These are phyloP conservation scores for Herpetotheres cachinnans DNA, from an alignment of 2,113 vertebrate genomes.

Conservation along the genomic window DNA sequence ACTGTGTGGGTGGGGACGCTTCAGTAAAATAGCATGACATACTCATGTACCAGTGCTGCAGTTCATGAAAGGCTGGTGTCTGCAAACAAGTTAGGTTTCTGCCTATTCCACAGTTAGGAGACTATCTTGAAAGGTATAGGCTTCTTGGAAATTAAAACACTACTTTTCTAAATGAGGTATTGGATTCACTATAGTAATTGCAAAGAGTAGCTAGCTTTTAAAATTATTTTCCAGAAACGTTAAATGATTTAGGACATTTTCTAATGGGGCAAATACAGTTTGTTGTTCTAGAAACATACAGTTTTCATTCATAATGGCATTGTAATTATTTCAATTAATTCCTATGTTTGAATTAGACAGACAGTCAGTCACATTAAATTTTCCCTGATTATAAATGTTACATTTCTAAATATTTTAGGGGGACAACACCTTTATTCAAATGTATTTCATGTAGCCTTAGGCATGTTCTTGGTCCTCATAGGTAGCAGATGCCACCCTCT, in stretches of 20 bases:
- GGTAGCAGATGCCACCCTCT: not conserved
- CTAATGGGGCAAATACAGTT: not conserved
- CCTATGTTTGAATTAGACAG: not conserved
- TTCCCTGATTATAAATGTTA: not conserved
- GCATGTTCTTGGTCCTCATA: not conserved
- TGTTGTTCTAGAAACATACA: not conserved
- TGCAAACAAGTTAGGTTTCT: constrained; percentile 20
- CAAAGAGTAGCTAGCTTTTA: not conserved
- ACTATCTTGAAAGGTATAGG: not conserved
- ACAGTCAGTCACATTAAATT: not conserved
- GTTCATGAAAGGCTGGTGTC: not conserved
- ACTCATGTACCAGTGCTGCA: constrained; percentile 16
- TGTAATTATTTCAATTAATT: not conserved
- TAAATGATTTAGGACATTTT: not conserved
- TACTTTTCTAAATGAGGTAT: not conserved
- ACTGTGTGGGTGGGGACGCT: constrained; percentile 78
- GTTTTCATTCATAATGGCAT: not conserved
- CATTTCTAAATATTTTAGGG: not conserved
- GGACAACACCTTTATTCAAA: not conserved
- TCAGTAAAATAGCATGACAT: constrained; percentile 68
- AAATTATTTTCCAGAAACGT: not conserved
- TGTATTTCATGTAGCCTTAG: not conserved
- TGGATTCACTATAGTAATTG: not conserved
- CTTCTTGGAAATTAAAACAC: not conserved
- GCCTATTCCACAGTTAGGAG: not conserved